Evolutionary conservation across 2,888 invertebrate genomes (phyloP).

Genomic region (Sphecodes monilicornis): DNA sequence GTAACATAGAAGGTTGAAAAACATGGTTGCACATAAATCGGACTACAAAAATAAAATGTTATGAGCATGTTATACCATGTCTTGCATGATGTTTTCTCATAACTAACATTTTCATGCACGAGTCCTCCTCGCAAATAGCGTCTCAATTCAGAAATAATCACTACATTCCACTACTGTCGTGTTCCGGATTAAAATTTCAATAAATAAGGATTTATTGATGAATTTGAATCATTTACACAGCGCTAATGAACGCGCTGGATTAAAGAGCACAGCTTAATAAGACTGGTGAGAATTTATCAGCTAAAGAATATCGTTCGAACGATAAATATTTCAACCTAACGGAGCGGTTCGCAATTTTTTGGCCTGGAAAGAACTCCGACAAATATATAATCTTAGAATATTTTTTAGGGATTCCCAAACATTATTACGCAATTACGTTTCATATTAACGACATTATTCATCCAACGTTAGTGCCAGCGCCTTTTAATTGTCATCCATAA

Average conservation of each 20-base stretch:
- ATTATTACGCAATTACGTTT: not conserved
- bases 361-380: not conserved
- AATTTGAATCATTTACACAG: not conserved
- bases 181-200: not conserved
- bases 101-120: not conserved
- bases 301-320: not conserved
- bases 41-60: not conserved
- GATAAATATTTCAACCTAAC: conserved; percentile 27
- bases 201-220: conserved; percentile 1
- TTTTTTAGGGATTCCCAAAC: not conserved
- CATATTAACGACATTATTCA: not conserved
- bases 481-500: not conserved
- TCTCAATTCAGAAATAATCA: not conserved
- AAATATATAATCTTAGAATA: not conserved
- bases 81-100: not conserved
- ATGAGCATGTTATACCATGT: not conserved
- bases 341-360: conserved; percentile 15
- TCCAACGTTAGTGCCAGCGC: not conserved
- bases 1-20: not conserved
- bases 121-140: conserved; percentile 2
- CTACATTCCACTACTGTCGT: not conserved
- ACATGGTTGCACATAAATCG: not conserved
- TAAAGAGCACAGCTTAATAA: conserved; percentile 20
- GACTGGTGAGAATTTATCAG: conserved; percentile 20
- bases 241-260: not conserved